Percentiles rank a stretch among this genome's conserved stretches.
phyloP scores from a whole-genome alignment of 2,888 invertebrate genomes.

The Tachystola acroxantha region DNA sequence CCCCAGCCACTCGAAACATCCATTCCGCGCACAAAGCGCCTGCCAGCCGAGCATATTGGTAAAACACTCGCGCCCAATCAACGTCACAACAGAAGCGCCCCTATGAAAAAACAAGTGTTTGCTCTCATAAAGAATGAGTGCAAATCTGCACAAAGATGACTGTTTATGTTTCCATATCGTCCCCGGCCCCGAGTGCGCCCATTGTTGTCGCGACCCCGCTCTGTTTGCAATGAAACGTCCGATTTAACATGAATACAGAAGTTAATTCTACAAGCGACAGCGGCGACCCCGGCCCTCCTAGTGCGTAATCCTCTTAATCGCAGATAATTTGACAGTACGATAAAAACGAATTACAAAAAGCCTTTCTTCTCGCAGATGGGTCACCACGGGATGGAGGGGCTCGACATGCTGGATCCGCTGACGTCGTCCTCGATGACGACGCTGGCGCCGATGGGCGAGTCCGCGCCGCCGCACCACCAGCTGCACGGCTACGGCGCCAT shows the following conservation, averaged over 20 bases:
- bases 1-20: slow-evolving; percentile 50
- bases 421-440: slow-evolving; percentile 93
- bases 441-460: slow-evolving; percentile 92
- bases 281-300: slow-evolving; percentile 39
- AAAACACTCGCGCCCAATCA: slow-evolving; percentile 71
- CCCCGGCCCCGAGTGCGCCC: slow-evolving; percentile 35
- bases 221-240: slow-evolving; percentile 61
- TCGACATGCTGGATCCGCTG: slow-evolving; percentile 94
- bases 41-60: slow-evolving; percentile 69
- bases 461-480: slow-evolving; percentile 85
- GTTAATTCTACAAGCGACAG: slow-evolving; percentile 57
- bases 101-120: slow-evolving; percentile 66
- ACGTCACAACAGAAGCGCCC: slow-evolving; percentile 54
- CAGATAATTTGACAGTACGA: slow-evolving; percentile 53
- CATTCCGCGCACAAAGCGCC: slow-evolving; percentile 67
- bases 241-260: slow-evolving; percentile 69
- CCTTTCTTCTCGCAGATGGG: slow-evolving; percentile 86
- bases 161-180: slow-evolving; percentile 71
- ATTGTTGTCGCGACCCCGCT: slow-evolving; percentile 45
- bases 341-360: slow-evolving; percentile 68
- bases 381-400: slow-evolving; percentile 93
- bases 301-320: slow-evolving; percentile 49
- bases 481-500: slow-evolving; percentile 90
- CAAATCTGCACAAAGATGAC: slow-evolving; percentile 73
- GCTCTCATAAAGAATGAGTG: slow-evolving; percentile 72